Percentiles rank a stretch among this genome's conserved stretches.
Conservation (phyloP, 2,797 vertebrate species). For the Sphenodon punctatus region DNA sequence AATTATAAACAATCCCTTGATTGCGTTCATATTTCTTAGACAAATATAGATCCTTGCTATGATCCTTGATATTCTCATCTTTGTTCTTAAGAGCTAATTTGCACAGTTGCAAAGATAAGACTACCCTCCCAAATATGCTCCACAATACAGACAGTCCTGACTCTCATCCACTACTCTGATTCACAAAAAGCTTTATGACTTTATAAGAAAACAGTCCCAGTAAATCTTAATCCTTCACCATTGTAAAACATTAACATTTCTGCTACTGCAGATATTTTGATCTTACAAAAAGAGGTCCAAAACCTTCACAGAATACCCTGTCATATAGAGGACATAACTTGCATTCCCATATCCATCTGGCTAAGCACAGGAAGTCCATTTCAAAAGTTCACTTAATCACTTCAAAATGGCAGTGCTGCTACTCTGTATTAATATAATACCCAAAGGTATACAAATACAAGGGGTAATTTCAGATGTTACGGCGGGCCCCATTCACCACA, state of each 20-base stretch:
- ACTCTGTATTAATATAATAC: background rate
- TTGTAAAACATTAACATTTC: background rate
- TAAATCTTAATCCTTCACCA: background rate
- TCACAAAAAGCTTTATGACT: background rate
- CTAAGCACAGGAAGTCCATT: background rate
- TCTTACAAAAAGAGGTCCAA: background rate
- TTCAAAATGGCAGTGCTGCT: background rate
- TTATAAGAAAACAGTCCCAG: background rate
- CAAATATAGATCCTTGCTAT: background rate
- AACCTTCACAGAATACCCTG: background rate
- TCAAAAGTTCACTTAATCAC: background rate
- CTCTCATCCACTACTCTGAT: background rate
- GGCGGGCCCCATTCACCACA: no score
- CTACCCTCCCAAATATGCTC: background rate
- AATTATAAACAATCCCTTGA: constrained; percentile 11
- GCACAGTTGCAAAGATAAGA: background rate
- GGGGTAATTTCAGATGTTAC: no score
- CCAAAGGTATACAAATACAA: background rate
- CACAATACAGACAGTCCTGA: background rate
- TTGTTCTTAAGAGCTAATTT: constrained; percentile 8
- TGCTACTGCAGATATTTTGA: background rate
- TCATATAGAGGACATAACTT: background rate
- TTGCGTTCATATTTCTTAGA: constrained; percentile 7
- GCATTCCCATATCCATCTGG: background rate
- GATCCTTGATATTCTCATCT: background rate